Conservation (phyloP, 2,888 invertebrate species). For the Drosophila aldrichi region DNA sequence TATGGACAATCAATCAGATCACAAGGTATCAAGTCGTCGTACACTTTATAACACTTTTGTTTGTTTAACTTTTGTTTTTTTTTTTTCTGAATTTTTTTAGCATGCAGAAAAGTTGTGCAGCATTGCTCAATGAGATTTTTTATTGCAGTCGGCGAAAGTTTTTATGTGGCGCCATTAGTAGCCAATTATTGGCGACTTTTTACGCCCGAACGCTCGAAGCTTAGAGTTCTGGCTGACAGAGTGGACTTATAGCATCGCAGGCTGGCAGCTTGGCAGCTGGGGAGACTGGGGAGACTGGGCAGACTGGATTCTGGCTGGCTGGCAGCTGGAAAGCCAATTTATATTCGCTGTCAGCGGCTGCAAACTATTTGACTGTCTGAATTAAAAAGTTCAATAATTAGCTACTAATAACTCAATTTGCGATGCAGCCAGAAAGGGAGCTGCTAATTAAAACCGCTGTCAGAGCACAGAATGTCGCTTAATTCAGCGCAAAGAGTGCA, state of each 20-base stretch:
- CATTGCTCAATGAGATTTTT: conserved; percentile 59
- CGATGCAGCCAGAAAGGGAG: conserved; percentile 20
- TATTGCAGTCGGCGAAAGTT: conserved; percentile 74
- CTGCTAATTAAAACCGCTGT: conserved; percentile 65
- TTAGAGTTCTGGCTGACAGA: conserved; percentile 9
- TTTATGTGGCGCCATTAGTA: conserved; percentile 78
- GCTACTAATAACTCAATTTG: conserved; percentile 76
- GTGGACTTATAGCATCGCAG: neutral
- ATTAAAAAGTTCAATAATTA: conserved; percentile 75
- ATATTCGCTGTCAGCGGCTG: conserved; percentile 73
- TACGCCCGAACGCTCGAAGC: conserved; percentile 47
- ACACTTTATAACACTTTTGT: neutral
- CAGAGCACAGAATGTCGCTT: conserved; percentile 8
- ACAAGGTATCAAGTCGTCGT: conserved; percentile 17
- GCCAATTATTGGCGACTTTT: conserved; percentile 79
- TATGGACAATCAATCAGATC: neutral
- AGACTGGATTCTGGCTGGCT: too few relatives aligned
- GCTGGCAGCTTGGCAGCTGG: neutral
- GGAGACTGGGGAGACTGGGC: too few relatives aligned
- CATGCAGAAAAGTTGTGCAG: conserved; percentile 53
- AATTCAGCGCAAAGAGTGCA: conserved; percentile 22
- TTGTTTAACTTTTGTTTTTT: neutral
- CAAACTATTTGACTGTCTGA: conserved; percentile 69
- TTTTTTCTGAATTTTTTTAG: conserved; percentile 23
- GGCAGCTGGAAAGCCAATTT: conserved; percentile 52